Evolutionary conservation across 2,113 vertebrate species (phyloP).

Genomic region (Ursus arctos): DNA sequence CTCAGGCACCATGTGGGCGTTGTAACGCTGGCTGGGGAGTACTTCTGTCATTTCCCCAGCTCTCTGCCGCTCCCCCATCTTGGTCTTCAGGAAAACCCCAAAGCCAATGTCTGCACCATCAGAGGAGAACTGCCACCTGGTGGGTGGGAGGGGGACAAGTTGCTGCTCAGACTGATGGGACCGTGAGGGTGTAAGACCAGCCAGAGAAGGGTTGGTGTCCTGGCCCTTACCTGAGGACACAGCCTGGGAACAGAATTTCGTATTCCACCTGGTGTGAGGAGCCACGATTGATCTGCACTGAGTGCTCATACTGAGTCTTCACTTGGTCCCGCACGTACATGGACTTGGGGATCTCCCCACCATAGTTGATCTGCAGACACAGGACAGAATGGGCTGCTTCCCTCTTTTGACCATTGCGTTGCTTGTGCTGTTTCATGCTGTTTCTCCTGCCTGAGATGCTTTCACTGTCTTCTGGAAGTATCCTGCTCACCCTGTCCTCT

Average conservation of each 20-base stretch:
- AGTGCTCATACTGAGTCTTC: conserved; percentile 93
- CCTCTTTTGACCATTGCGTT: not conserved
- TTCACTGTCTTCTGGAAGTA: not conserved
- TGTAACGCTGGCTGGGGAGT: conserved; percentile 93
- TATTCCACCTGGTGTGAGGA: conserved; percentile 95
- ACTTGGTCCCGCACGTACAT: conserved; percentile 96
- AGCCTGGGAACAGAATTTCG: conserved; percentile 95
- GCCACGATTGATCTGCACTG: conserved; percentile 90
- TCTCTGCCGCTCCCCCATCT: conserved; percentile 92
- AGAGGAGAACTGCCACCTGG: conserved; percentile 95
- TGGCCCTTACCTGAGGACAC: conserved; percentile 93
- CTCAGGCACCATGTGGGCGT: conserved; percentile 96
- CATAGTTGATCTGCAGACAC: conserved; percentile 92
- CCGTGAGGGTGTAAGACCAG: not conserved
- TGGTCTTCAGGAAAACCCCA: conserved; percentile 95
- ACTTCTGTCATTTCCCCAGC: conserved; percentile 93
- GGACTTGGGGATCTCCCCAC: conserved; percentile 92
- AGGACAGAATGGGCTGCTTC: not conserved
- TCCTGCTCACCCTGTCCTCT: not conserved
- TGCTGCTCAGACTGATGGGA: not conserved
- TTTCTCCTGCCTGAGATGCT: not conserved
- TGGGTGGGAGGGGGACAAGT: too few relatives aligned
- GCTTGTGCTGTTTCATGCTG: not conserved
- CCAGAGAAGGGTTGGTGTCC: not conserved
- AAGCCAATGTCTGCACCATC: conserved; percentile 95